Evolutionary conservation across 1,140 invertebrate genomes (phyloP).

Genomic region (Zaprionus nigranus): DNA sequence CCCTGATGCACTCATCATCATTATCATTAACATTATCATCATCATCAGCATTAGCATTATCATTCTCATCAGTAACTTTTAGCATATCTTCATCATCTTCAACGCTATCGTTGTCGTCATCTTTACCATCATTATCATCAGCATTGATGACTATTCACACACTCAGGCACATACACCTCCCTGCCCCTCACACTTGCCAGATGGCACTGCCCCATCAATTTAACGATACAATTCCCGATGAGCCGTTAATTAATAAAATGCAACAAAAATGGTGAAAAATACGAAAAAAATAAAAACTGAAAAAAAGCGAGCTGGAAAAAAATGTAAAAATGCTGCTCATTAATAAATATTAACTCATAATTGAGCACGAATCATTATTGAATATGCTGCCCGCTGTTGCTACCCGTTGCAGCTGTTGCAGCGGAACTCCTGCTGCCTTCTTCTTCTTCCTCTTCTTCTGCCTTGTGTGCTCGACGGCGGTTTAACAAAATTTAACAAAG

Average conservation of each 20-base stretch:
- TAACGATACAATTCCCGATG: conserved; percentile 46
- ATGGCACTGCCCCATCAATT: conserved; percentile 50
- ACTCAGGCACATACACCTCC: conserved; percentile 14
- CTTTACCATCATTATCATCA: conserved; percentile 16
- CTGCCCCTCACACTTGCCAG: conserved; percentile 33
- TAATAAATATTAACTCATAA: conserved; percentile 81
- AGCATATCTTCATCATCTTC: conserved; percentile 12
- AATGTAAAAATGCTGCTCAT: conserved; percentile 55
- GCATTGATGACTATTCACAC: conserved; percentile 25
- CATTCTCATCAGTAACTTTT: conserved; percentile 17
- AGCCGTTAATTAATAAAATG: conserved; percentile 63
- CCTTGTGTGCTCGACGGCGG: conserved; percentile 22
- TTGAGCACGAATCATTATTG: conserved; percentile 54
- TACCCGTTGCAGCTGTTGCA: conserved; percentile 25
- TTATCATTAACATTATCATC: conserved; percentile 24
- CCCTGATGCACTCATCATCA: conserved; percentile 4
- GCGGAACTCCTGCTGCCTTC: conserved; percentile 2
- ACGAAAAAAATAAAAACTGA: conserved; percentile 20
- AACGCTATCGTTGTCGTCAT: conserved; percentile 28
- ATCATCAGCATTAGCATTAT: conserved; percentile 20
- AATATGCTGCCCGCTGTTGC: conserved; percentile 17
- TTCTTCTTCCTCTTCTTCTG: conserved; percentile 2
- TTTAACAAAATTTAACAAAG: conserved; percentile 62
- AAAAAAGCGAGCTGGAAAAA: conserved; percentile 31
- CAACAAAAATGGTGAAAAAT: conserved; percentile 41